A percentile compares a stretch with the other conserved stretches of the same genome.
phyloP scores from a whole-genome alignment of 2,888 invertebrate species.

The Thymelicus lineola region DNA sequence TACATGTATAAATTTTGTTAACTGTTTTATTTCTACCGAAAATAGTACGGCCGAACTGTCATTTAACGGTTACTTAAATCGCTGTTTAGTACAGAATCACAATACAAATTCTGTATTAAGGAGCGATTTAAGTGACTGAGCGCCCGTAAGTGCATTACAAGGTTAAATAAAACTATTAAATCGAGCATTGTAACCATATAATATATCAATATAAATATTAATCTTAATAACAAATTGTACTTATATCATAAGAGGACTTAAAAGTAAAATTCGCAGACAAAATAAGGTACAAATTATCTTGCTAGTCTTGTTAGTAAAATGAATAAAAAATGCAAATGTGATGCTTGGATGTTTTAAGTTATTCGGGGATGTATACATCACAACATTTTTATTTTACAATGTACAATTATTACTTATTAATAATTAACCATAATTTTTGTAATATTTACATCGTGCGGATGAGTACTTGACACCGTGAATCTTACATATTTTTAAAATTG shows the following conservation, averaged over 20 bases:
- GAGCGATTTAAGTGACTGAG: too few species aligned
- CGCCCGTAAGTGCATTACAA: too few species aligned
- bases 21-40: slow-evolving; percentile 41
- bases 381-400: not conserved
- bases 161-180: slow-evolving; percentile 11
- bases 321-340: slow-evolving; percentile 31
- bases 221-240: slow-evolving; percentile 15
- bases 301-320: slow-evolving; percentile 21
- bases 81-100: too few species aligned
- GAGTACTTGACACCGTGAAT: not conserved
- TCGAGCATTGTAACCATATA: slow-evolving; percentile 73
- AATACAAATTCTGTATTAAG: too few species aligned
- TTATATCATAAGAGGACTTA: not conserved
- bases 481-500: not conserved
- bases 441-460: slow-evolving; percentile 34
- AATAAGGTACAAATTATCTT: not conserved
- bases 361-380: slow-evolving; percentile 2
- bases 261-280: slow-evolving; percentile 9
- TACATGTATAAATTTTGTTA: slow-evolving; percentile 55
- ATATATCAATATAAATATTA: slow-evolving; percentile 52
- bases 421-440: slow-evolving; percentile 3
- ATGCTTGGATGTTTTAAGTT: slow-evolving; percentile 13
- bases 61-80: too few species aligned
- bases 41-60: too few species aligned
- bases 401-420: slow-evolving; percentile 9